Base-by-base conservation (phyloP, 2,113 vertebrate species). In the Meles meles region DNA sequence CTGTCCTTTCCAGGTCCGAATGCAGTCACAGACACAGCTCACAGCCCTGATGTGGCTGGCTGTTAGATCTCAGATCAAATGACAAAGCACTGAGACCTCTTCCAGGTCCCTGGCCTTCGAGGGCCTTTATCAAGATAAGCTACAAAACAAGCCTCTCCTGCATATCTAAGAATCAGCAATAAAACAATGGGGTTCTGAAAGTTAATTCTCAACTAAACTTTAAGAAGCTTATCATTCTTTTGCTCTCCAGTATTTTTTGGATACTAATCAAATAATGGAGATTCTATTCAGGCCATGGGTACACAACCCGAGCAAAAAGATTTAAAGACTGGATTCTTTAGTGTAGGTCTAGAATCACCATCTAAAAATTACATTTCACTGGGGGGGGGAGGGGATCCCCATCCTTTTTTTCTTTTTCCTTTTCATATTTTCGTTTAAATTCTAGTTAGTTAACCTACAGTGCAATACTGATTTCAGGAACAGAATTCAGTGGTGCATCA, bases 301-400 rank as follows among this genome's bases (percentile, higher is more conserved):
- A 63, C 9, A 90, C 2, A 71, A 47, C 14, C 27, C 65, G 1
- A 65, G 25, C 10, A 81, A 67, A 93, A 92, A 55, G 18, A 44
- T 55, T 93, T 85, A 93, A 85, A 82, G 44, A 95, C 31, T 71
- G 57, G n/a, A 59, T 86, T 89, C 11, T 95, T 57, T 77, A 55
- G 42, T 57, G 0, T 25, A 87, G 49, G 18, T 39, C 67, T 94
- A 79, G 44, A 93, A 87, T 85, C 4, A 71, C 18, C 15, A 95
- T 61, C 23, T 82, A 96, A 94, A 94, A 76, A 69, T 12, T 90
- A 1, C 25, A 85, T 93, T 96, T 96, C 55, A 91, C 63, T 57
- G 49, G 17, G 49, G 31, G n/a, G 3, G 1, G 25, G 55, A 7
- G 63, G 31, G 25, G 20, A 52, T 80, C 18, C 18, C 34, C 17